Evolutionary conservation across 2,113 vertebrate species (phyloP).

Genomic region (Hyperopisus bebe): DNA sequence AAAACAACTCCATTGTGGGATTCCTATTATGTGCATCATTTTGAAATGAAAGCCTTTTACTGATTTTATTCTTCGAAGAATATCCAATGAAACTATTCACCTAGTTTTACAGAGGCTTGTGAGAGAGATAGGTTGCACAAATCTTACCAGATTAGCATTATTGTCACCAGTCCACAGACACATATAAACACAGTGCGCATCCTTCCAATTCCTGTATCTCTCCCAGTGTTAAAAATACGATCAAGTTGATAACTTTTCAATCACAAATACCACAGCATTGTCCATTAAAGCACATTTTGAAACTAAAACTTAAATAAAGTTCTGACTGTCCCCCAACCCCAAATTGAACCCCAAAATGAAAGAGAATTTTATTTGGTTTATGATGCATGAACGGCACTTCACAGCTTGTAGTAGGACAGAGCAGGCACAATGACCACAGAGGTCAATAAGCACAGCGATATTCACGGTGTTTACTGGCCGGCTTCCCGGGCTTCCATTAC

Average conservation of each 20-base stretch:
- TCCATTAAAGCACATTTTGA: neutral
- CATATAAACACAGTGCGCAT: neutral
- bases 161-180: neutral
- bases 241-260: neutral
- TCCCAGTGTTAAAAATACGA: neutral
- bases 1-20: neutral
- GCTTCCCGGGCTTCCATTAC: conserved; percentile 1
- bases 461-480: neutral
- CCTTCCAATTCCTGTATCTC: too few relatives aligned
- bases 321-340: neutral
- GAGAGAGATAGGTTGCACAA: neutral
- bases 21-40: neutral
- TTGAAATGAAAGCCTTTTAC: neutral
- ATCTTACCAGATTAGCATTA: neutral
- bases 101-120: neutral
- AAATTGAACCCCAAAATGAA: too few relatives aligned
- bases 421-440: neutral
- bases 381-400: neutral
- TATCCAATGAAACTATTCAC: neutral
- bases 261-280: neutral
- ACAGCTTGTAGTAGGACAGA: neutral
- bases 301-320: neutral
- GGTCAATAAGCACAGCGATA: neutral
- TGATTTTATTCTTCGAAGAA: neutral
- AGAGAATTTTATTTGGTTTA: neutral